A percentile compares a stretch with the other conserved stretches of the same genome.
Evolutionary conservation across 1,140 invertebrate species (phyloP).

Genomic region (Gonatopus flavifemur): DNA sequence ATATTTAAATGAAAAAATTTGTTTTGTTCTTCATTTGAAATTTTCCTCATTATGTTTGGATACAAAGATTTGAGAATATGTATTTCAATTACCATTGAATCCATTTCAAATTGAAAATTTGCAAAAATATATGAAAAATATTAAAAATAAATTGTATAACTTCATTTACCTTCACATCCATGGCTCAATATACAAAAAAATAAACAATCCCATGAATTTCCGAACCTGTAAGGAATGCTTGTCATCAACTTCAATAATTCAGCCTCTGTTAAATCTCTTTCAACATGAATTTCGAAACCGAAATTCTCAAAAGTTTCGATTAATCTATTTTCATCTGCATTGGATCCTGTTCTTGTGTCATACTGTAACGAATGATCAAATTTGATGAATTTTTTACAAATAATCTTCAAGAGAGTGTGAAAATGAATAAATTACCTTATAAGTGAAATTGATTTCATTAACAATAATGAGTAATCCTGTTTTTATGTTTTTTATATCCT

Average conservation of each 20-base stretch:
- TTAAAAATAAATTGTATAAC: not conserved
- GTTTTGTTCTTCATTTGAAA: not conserved
- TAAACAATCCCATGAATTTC: conserved; percentile 25
- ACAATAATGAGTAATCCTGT: conserved; percentile 34
- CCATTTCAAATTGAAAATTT: too few relatives aligned
- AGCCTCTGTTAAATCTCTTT: conserved; percentile 13
- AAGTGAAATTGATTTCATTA: conserved; percentile 26
- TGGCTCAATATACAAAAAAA: conserved; percentile 39
- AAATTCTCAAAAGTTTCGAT: conserved; percentile 25
- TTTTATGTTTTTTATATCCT: conserved; percentile 11
- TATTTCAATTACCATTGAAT: not conserved
- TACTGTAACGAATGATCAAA: conserved; percentile 23
- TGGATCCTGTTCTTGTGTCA: conserved; percentile 21
- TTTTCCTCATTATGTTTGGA: too few relatives aligned
- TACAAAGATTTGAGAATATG: not conserved
- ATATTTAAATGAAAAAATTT: not conserved
- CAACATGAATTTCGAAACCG: conserved; percentile 17
- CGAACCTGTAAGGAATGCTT: conserved; percentile 13
- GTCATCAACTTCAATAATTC: conserved; percentile 17
- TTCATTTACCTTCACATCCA: conserved; percentile 27
- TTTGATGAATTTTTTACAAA: conserved; percentile 1
- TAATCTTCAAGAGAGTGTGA: not conserved
- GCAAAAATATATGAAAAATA: not conserved
- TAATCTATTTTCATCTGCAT: conserved; percentile 16
- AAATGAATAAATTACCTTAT: conserved; percentile 6